Evolutionary conservation across 2,797 vertebrate genomes (phyloP), one percentile per base, ranked within the genome.

Genomic region (Anas bernieri): DNA sequence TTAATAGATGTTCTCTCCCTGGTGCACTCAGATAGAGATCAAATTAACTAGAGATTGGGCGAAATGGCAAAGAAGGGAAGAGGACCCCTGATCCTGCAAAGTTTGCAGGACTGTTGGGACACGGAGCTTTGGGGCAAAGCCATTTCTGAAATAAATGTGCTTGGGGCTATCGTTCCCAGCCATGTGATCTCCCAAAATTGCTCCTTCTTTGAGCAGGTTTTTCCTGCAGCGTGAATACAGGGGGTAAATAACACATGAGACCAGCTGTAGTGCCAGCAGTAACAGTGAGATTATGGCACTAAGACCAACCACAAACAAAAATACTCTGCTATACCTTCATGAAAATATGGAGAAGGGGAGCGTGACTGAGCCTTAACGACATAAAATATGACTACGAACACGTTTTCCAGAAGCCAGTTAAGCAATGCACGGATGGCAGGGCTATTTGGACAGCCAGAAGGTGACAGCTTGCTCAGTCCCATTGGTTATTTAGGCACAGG

Each of bases 1-100:
- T 96, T 94, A 96, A 97, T 82, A 96, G 93, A 95, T 86, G 37
- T 72, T 88, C 83, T 94, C 86, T 97, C 96, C 87, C 76, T 87
- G 63, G 87, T 93, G 94, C 74, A 76, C 73, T 92, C 89, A 92
- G 91, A 94, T 80, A 91, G 83, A 84, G 87, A 92, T 94, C 94
- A 88, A 93, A 95, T 95, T 94, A 94, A 96, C 81, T 61, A 55
- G 70, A 83, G 90, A 89, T 31, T 74, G 86, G 86, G 88, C 6
- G 2, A 88, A 96, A 88, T 6, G 46, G 88, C 73, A 80, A 88
- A 90, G 74, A 74, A 76, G 33, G 48, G 75, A 83, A 67, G 12
- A 91, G 39, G 41, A 89, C 76, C 72, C 68, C 83, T 6, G 1
- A 61, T 89, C 73, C 35, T 85, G 35, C 63, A 28, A 83, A 82